Conservation (phyloP, 2,797 vertebrate genomes). For the Vultur gryphus region DNA sequence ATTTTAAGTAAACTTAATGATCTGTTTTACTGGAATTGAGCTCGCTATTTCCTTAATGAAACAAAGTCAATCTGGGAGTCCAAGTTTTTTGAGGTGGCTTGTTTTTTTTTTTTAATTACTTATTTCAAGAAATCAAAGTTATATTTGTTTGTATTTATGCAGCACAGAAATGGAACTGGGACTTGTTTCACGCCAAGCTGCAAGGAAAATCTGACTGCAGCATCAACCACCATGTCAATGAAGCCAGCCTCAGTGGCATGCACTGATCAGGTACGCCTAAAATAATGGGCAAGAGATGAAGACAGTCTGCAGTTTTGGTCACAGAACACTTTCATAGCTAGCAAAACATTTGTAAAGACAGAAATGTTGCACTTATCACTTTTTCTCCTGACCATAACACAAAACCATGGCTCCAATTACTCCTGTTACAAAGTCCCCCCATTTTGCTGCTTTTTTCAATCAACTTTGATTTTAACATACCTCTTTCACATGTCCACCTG, state of each 20-base stretch:
- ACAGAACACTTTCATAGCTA: not conserved
- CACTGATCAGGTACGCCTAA: not conserved
- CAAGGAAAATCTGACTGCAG: not conserved
- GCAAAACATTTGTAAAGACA: not conserved
- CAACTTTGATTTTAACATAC: not conserved
- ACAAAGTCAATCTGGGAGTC: not conserved
- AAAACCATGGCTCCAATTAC: not conserved
- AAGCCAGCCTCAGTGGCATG: not conserved
- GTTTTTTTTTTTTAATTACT: not conserved
- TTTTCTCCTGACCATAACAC: not conserved
- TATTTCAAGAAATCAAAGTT: not conserved
- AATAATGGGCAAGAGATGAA: not conserved
- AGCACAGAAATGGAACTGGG: not conserved
- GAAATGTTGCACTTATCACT: not conserved
- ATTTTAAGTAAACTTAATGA: not conserved
- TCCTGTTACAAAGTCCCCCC: not conserved
- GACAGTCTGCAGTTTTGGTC: not conserved
- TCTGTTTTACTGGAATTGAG: not conserved
- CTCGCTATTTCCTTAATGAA: not conserved
- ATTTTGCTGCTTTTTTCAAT: not conserved
- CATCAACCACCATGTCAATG: not conserved
- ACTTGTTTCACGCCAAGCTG: not conserved
- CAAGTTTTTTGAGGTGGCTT: not conserved
- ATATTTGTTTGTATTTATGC: not conserved
- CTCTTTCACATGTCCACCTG: not conserved